Evolutionary conservation across 2,888 invertebrate species (phyloP).

Genomic region (Synanthedon tipuliformis): DNA sequence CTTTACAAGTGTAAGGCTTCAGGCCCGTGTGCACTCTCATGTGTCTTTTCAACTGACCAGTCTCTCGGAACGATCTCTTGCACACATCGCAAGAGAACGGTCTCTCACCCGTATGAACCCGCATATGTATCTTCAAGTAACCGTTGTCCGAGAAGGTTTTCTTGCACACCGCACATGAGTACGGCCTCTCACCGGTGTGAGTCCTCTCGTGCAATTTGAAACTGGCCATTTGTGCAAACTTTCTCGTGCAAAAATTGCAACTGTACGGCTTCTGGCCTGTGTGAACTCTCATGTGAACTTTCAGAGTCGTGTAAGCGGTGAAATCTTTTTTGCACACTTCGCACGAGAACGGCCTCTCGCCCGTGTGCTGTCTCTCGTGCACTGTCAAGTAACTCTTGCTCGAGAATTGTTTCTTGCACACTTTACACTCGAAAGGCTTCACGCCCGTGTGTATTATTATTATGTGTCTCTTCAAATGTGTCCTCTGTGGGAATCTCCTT

Average conservation of each 20-base stretch:
- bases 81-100: conserved; percentile 48
- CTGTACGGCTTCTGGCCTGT: conserved; percentile 52
- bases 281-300: conserved; percentile 55
- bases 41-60: conserved; percentile 48
- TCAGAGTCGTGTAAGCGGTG: conserved; percentile 50
- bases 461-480: conserved; percentile 52
- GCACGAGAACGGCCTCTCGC: conserved; percentile 45
- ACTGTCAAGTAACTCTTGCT: conserved; percentile 53
- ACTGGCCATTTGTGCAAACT: conserved; percentile 56
- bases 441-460: conserved; percentile 48
- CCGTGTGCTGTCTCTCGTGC: conserved; percentile 51
- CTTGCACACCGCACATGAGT: conserved; percentile 43
- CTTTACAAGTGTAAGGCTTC: conserved; percentile 51
- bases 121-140: conserved; percentile 54
- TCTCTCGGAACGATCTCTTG: conserved; percentile 45
- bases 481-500: conserved; percentile 42
- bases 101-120: conserved; percentile 50
- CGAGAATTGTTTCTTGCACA: conserved; percentile 51
- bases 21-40: conserved; percentile 46
- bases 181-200: conserved; percentile 52
- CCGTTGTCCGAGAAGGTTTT: conserved; percentile 58
- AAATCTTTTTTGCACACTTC: conserved; percentile 54
- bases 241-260: conserved; percentile 42
- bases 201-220: conserved; percentile 52
- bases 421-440: conserved; percentile 40